phyloP scores from a whole-genome alignment of 2,888 invertebrate genomes.

The Lycia hirtaria region DNA sequence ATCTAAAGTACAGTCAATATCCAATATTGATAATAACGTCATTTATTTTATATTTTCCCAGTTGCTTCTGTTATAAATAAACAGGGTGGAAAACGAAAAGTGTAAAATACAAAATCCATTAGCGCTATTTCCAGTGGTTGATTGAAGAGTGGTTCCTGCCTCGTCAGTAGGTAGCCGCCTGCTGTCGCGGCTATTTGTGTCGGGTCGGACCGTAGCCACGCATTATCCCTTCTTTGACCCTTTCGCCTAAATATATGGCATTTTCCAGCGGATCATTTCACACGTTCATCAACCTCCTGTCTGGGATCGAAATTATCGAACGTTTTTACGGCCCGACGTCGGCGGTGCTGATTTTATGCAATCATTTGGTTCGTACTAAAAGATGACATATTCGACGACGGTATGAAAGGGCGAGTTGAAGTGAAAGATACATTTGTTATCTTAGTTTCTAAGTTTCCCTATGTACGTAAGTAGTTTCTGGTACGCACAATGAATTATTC shows the following conservation, averaged over 20 bases:
- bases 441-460: too few species aligned
- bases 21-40: too few species aligned
- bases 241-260: constrained; percentile 59
- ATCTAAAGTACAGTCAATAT: too few species aligned
- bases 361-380: too few species aligned
- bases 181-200: constrained; percentile 63
- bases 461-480: too few species aligned
- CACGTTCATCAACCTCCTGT: constrained; percentile 52
- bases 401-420: too few species aligned
- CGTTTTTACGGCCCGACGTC: constrained; percentile 26
- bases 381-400: too few species aligned
- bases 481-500: too few species aligned
- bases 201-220: constrained; percentile 54
- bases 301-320: constrained; percentile 35
- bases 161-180: constrained; percentile 55
- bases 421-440: too few species aligned
- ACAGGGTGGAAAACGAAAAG: constrained; percentile 6
- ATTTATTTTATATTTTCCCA: neutral
- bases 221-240: constrained; percentile 68
- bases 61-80: neutral
- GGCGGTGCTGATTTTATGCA: constrained; percentile 10
- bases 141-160: constrained; percentile 51
- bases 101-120: constrained; percentile 40
- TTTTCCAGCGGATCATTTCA: constrained; percentile 57
- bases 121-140: constrained; percentile 49